Evolutionary conservation across 2,113 vertebrate genomes (phyloP).

Genomic region (Cebidichthys violaceus): DNA sequence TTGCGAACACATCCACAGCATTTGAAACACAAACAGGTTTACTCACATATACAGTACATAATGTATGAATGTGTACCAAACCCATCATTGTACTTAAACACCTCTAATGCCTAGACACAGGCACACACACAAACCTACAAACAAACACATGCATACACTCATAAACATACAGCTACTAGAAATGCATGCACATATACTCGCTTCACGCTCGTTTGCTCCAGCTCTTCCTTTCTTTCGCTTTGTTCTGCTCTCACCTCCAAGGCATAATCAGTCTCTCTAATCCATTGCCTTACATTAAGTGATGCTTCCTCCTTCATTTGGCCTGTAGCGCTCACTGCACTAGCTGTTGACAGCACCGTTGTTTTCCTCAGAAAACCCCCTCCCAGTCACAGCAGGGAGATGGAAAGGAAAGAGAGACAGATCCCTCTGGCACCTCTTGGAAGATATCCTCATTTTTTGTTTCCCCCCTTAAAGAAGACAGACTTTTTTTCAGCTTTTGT

Average conservation of each 20-base stretch:
- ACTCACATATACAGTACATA: slow-evolving; percentile 6
- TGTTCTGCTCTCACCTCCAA: slow-evolving; percentile 71
- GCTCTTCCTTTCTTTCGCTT: slow-evolving; percentile 64
- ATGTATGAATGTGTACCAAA: slow-evolving; percentile 11
- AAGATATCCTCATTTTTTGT: slow-evolving; percentile 75
- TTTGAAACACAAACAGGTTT: not conserved
- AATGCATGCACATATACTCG: slow-evolving; percentile 34
- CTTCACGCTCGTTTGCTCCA: slow-evolving; percentile 37
- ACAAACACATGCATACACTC: not conserved
- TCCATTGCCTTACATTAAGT: slow-evolving; percentile 80
- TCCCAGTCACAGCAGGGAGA: slow-evolving; percentile 63
- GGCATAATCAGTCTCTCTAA: slow-evolving; percentile 80
- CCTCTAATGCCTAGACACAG: slow-evolving; percentile 1
- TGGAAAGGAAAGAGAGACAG: slow-evolving; percentile 69
- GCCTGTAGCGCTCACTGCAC: slow-evolving; percentile 67
- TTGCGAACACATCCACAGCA: not conserved
- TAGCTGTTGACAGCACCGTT: slow-evolving; percentile 70
- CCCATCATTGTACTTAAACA: not conserved
- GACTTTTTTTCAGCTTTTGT: slow-evolving; percentile 75
- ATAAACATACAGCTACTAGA: slow-evolving; percentile 11
- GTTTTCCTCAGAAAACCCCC: slow-evolving; percentile 73
- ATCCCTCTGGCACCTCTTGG: slow-evolving; percentile 73
- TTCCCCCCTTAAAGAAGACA: slow-evolving; percentile 65
- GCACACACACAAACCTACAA: not conserved
- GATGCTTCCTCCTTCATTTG: slow-evolving; percentile 72